Conservation (phyloP, 2,797 vertebrate species). For the Cirrhinus molitorella region DNA sequence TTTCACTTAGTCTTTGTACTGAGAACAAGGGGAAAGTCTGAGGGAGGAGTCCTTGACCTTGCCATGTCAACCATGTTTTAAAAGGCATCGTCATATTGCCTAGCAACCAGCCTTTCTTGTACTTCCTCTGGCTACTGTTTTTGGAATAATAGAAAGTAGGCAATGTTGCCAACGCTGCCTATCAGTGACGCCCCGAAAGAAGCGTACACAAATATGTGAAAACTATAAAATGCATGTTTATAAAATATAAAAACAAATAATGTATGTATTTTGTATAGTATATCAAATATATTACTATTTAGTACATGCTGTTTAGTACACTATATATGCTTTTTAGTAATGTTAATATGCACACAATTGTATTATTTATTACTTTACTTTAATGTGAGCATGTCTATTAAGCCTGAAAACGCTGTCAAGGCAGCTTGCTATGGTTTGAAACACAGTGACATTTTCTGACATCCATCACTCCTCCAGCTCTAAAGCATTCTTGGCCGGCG, state of each 20-base stretch:
- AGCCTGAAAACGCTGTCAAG: not conserved
- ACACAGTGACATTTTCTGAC: not conserved
- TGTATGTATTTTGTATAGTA: not conserved
- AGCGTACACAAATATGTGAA: not conserved
- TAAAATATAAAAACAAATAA: not conserved
- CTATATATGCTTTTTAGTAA: too few species aligned
- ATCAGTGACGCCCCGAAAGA: not conserved
- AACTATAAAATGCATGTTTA: not conserved
- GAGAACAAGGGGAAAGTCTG: constrained; percentile 20
- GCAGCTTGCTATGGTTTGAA: constrained; percentile 2
- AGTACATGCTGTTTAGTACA: not conserved
- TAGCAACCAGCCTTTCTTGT: constrained; percentile 45
- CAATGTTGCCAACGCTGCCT: not conserved
- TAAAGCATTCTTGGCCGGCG: constrained; percentile 27
- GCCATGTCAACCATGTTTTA: constrained; percentile 19
- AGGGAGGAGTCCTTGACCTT: constrained; percentile 42
- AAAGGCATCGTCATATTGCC: constrained; percentile 44
- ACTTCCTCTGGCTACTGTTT: constrained; percentile 16
- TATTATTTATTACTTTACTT: too few species aligned
- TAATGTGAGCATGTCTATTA: not conserved
- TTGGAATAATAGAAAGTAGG: constrained; percentile 18
- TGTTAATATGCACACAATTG: too few species aligned
- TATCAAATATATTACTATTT: not conserved
- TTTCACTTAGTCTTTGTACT: constrained; percentile 12
- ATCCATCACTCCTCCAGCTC: constrained; percentile 26